Conservation (phyloP, 2,113 vertebrate genomes). For the Sorex fumeus region DNA sequence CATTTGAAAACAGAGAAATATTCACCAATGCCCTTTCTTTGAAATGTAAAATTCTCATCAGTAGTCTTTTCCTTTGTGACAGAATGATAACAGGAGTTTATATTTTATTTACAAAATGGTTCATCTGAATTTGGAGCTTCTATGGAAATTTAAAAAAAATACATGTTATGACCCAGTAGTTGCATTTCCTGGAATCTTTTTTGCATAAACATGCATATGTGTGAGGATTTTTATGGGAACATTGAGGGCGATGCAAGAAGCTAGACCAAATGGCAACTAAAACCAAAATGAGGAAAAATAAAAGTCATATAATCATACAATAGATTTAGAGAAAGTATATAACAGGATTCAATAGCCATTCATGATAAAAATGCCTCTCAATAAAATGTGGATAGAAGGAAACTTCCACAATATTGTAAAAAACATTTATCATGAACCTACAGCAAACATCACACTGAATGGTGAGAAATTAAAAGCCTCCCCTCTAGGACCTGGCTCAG, state of each 20-base stretch:
- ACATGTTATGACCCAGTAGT: neutral
- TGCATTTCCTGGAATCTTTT: constrained; percentile 52
- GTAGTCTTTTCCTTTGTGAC: constrained; percentile 18
- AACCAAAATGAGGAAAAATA: neutral
- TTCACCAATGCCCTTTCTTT: constrained; percentile 1
- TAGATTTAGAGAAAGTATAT: too few species aligned
- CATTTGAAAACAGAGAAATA: constrained; percentile 33
- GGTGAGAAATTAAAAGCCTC: too few species aligned
- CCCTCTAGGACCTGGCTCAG: too few species aligned
- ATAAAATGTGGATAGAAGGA: too few species aligned
- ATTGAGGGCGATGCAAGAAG: neutral
- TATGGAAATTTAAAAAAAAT: neutral
- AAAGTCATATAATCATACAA: too few species aligned
- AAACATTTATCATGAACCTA: too few species aligned
- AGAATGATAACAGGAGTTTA: neutral
- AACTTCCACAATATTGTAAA: too few species aligned
- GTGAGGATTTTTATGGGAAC: constrained; percentile 42
- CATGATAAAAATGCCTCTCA: too few species aligned
- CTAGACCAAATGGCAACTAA: neutral
- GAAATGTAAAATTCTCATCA: constrained; percentile 8
- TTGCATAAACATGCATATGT: neutral
- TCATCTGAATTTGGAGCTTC: constrained; percentile 32
- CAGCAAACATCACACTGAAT: too few species aligned
- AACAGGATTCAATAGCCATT: too few species aligned
- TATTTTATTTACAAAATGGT: constrained; percentile 30